Conservation (phyloP, 1,140 invertebrate genomes). For the Nephila pilipes region DNA sequence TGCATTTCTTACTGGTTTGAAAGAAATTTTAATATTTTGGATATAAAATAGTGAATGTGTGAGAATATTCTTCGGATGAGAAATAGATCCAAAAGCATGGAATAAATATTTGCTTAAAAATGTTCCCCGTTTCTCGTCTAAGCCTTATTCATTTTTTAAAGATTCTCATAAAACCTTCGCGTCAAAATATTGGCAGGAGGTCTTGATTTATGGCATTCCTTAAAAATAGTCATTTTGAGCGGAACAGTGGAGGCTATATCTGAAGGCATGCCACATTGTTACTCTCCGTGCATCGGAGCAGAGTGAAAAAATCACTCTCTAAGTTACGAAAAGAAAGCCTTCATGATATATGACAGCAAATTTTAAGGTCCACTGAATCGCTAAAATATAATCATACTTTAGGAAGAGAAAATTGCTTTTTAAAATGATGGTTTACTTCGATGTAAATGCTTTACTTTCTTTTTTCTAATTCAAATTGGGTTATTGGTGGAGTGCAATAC, state of each 20-base stretch:
- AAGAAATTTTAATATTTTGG: too few species aligned
- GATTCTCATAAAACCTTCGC: not conserved
- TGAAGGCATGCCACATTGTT: slow-evolving; percentile 50
- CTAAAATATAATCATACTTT: slow-evolving; percentile 30
- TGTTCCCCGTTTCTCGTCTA: not conserved
- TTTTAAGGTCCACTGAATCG: slow-evolving; percentile 25
- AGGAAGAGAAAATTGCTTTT: not conserved
- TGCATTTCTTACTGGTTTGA: too few species aligned
- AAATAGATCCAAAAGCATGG: not conserved
- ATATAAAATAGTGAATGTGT: not conserved
- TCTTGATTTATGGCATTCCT: slow-evolving; percentile 49
- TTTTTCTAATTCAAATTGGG: not conserved
- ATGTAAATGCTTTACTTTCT: not conserved
- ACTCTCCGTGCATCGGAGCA: slow-evolving; percentile 3
- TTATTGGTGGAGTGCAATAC: not conserved
- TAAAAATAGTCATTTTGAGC: slow-evolving; percentile 62
- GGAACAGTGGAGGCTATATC: slow-evolving; percentile 31
- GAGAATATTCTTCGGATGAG: not conserved
- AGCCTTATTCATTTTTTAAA: not conserved
- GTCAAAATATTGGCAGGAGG: slow-evolving; percentile 61
- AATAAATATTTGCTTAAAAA: not conserved
- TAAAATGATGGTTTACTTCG: not conserved
- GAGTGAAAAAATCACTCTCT: not conserved
- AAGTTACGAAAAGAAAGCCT: not conserved
- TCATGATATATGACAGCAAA: slow-evolving; percentile 46